phyloP scores from a whole-genome alignment of 2,888 invertebrate genomes.

The Diaprepes abbreviatus region DNA sequence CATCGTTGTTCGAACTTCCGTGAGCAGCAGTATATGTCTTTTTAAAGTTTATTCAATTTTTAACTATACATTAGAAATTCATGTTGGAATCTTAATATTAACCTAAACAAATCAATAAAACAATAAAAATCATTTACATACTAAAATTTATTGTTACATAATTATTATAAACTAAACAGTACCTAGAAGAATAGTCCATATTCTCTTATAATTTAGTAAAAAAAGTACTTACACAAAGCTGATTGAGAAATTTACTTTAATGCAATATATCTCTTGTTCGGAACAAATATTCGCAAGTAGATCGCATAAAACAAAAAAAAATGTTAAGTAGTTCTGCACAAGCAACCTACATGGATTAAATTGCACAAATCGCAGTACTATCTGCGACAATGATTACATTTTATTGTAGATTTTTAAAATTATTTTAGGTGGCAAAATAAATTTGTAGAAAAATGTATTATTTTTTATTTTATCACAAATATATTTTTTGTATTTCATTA shows the following conservation, averaged over 20 bases:
- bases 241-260: conserved; percentile 51
- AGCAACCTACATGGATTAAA: conserved; percentile 62
- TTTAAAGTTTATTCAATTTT: too few species aligned
- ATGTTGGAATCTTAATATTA: too few species aligned
- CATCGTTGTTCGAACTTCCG: too few species aligned
- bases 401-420: not conserved
- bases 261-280: conserved; percentile 35
- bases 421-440: not conserved
- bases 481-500: too few species aligned
- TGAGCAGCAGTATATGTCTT: too few species aligned
- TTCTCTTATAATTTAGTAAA: conserved; percentile 66
- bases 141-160: conserved; percentile 65
- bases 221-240: conserved; percentile 65
- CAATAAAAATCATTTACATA: conserved; percentile 56
- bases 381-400: conserved; percentile 28
- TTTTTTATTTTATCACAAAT: not conserved
- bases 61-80: too few species aligned
- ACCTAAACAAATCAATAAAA: conserved; percentile 12
- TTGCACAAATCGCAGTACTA: conserved; percentile 57
- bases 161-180: conserved; percentile 66
- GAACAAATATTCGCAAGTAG: conserved; percentile 17
- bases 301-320: conserved; percentile 46
- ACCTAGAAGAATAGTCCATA: conserved; percentile 68
- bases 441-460: conserved; percentile 5
- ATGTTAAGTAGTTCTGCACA: conserved; percentile 58